Evolutionary conservation across 2,113 vertebrate genomes (phyloP), one percentile per base, ranked within the genome.

Genomic region (Percopsis transmontana): DNA sequence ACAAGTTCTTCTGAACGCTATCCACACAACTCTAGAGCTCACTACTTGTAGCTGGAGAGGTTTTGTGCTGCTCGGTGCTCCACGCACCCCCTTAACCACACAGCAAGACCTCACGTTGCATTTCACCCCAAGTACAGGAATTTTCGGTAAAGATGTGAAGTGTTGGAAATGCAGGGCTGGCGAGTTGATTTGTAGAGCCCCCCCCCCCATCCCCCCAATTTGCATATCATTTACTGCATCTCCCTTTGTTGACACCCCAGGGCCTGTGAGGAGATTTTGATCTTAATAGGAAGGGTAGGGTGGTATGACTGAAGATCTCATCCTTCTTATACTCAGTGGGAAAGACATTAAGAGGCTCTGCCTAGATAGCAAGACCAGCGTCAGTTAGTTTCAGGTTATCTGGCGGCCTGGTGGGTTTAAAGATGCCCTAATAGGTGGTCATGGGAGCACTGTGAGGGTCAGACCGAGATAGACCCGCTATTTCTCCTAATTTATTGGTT

Each of bases 201-300:
- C 45, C 16, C 24, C 23, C 23, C 23, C 24, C 21, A n/a, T 19
- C 16, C 52, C 21, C 50, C 83, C 74, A 85, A 91, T 92, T 92
- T 92, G 89, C 91, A 92, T 93, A 93, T 93, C 90, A 90, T 91
- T 91, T 92, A 88, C 89, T 89, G 88, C 89, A 92, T 93, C 91
- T 91, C 80, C 64, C 83, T 89, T 91, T 93, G 89, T 92, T 92
- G 92, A 92, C 89, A 92, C 91, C 90, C 85, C 86, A 87, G 91
- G 91, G 90, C 85, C 84, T 80, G 58, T 77, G 80, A 83, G 77
- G 80, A 92, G 88, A 91, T 91, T 89, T 89, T 91, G 88, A 91
- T 92, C 90, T 92, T 92, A 86, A 91, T 86, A 88, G 85, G 89
- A 92, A 90, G 87, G 87, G 89, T 90, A 87, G 88, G 88, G 87